Conservation (phyloP, 2,888 invertebrate genomes). For the Callimorpha dominula region DNA sequence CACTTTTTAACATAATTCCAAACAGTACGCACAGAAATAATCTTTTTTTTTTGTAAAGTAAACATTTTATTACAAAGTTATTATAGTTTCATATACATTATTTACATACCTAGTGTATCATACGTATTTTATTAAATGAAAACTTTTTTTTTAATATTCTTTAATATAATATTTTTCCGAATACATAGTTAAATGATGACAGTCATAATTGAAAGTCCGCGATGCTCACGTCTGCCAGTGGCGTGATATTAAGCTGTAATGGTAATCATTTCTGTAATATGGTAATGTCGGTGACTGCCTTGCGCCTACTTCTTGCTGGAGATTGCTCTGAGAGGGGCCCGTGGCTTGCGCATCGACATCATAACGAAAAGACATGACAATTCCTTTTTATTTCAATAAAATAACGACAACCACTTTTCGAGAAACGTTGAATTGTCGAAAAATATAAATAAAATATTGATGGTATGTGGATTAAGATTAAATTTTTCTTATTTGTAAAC, state of each 20-base stretch:
- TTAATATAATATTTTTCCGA: too few species aligned
- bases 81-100: neutral
- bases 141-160: too few species aligned
- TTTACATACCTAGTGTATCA: too few species aligned
- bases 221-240: constrained; percentile 34
- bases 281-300: constrained; percentile 64
- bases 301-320: constrained; percentile 63
- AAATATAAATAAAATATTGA: too few species aligned
- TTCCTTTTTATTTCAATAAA: neutral
- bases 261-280: constrained; percentile 75
- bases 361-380: constrained; percentile 52
- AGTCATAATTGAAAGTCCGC: constrained; percentile 26
- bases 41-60: neutral
- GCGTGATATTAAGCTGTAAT: constrained; percentile 67
- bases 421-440: too few species aligned
- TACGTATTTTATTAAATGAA: too few species aligned
- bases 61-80: constrained; percentile 23
- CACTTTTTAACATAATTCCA: neutral
- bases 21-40: neutral
- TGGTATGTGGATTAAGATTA: too few species aligned
- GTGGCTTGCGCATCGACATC: constrained; percentile 43
- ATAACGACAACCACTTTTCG: too few species aligned
- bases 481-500: too few species aligned
- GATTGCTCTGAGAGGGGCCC: constrained; percentile 65
- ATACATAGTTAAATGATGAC: too few species aligned